Evolutionary conservation across 2,797 vertebrate species (phyloP).

Genomic region (Tarsius wallacei): DNA sequence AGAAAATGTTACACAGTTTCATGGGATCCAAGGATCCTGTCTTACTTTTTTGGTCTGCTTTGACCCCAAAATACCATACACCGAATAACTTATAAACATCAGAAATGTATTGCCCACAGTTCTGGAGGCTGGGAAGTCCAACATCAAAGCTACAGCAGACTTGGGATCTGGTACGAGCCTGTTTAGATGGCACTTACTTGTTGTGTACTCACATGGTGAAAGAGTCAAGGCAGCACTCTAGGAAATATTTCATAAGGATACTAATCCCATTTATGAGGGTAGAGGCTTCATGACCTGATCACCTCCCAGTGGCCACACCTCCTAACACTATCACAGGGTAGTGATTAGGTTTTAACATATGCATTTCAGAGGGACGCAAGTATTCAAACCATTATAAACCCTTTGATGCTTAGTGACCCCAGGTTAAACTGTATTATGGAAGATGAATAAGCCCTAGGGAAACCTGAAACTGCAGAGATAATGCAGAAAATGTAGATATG

Average conservation of each 20-base stretch:
- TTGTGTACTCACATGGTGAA: not conserved
- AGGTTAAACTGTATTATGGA: not conserved
- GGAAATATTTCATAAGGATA: not conserved
- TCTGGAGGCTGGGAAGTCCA: not conserved
- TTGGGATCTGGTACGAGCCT: not conserved
- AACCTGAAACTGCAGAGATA: not conserved
- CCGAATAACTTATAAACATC: not conserved
- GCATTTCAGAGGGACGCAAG: not conserved
- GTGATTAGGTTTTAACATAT: not conserved
- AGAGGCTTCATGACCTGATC: not conserved
- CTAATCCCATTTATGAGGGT: not conserved
- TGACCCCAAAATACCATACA: not conserved
- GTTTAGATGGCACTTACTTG: not conserved
- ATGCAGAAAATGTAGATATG: not conserved
- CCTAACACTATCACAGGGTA: not conserved
- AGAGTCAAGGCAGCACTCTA: not conserved
- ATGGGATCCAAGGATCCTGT: not conserved
- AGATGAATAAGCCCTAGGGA: not conserved
- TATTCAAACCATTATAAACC: not conserved
- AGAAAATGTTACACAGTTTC: conserved; percentile 41
- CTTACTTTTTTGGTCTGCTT: not conserved
- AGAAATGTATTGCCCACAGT: not conserved
- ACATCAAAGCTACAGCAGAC: not conserved
- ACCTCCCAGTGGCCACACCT: not conserved
- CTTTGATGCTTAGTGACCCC: not conserved